Conservation (phyloP, 2,888 invertebrate genomes). For the Machimus atricapillus region DNA sequence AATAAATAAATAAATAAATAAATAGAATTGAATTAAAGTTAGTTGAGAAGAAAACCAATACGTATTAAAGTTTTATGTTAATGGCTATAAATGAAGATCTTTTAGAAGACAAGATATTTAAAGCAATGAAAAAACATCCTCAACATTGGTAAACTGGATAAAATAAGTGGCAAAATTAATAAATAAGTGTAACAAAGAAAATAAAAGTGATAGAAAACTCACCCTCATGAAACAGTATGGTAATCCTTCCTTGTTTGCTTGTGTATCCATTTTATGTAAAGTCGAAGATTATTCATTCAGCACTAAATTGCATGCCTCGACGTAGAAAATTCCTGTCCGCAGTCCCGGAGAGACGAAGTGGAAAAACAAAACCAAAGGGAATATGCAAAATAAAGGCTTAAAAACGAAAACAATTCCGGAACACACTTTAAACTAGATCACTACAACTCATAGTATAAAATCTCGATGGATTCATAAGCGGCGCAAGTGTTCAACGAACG, state of each 20-base stretch:
- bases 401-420: neutral
- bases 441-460: neutral
- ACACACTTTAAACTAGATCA: conserved; percentile 30
- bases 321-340: conserved; percentile 2
- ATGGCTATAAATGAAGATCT: too few species aligned
- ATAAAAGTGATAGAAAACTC: neutral
- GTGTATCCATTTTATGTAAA: conserved; percentile 38
- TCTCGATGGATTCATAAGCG: neutral
- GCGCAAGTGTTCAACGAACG: conserved; percentile 13
- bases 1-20: too few species aligned
- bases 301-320: conserved; percentile 23
- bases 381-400: neutral
- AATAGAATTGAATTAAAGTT: too few species aligned
- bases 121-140: too few species aligned
- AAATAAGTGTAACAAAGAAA: neutral
- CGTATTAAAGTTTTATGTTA: too few species aligned
- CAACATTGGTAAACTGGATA: neutral
- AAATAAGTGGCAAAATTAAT: neutral
- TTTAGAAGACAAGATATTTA: too few species aligned
- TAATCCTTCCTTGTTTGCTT: conserved; percentile 28
- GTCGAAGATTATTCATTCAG: conserved; percentile 25
- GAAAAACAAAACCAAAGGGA: neutral
- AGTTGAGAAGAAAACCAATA: too few species aligned
- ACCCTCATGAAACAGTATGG: conserved; percentile 36
- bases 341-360: neutral